Evolutionary conservation across 2,888 invertebrate genomes (phyloP).

Genomic region (Dynastes tityus): DNA sequence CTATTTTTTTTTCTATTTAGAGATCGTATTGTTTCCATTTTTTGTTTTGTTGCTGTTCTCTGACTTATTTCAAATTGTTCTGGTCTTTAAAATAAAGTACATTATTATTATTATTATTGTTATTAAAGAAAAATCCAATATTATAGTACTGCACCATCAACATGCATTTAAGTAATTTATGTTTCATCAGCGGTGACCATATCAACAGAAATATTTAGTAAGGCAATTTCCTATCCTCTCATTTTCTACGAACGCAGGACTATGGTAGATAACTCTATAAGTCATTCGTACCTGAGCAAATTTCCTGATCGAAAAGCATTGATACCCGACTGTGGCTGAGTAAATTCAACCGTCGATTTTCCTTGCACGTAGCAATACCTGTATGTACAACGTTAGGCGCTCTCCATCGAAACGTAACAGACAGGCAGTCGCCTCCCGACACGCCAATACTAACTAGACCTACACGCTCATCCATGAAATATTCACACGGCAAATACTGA

Average conservation of each 20-base stretch:
- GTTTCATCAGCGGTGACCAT: background rate
- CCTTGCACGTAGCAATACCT: conserved; percentile 32
- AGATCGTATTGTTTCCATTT: too few relatives aligned
- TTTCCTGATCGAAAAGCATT: conserved; percentile 41
- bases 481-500: conserved; percentile 67
- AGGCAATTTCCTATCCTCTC: conserved; percentile 26
- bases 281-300: conserved; percentile 41
- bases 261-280: conserved; percentile 31
- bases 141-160: too few relatives aligned
- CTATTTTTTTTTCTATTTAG: too few relatives aligned
- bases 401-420: conserved; percentile 35
- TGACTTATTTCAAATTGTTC: too few relatives aligned
- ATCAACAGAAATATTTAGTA: conserved; percentile 28
- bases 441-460: conserved; percentile 55
- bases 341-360: conserved; percentile 32
- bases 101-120: too few relatives aligned
- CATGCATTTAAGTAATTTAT: too few relatives aligned
- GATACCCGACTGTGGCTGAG: background rate
- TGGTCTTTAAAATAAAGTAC: too few relatives aligned
- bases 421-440: conserved; percentile 52
- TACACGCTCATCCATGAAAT: conserved; percentile 59
- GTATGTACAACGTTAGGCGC: background rate
- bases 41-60: too few relatives aligned
- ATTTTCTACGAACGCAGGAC: background rate
- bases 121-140: too few relatives aligned